Conservation (phyloP, 2,888 invertebrate genomes). For the Catocala nupta region DNA sequence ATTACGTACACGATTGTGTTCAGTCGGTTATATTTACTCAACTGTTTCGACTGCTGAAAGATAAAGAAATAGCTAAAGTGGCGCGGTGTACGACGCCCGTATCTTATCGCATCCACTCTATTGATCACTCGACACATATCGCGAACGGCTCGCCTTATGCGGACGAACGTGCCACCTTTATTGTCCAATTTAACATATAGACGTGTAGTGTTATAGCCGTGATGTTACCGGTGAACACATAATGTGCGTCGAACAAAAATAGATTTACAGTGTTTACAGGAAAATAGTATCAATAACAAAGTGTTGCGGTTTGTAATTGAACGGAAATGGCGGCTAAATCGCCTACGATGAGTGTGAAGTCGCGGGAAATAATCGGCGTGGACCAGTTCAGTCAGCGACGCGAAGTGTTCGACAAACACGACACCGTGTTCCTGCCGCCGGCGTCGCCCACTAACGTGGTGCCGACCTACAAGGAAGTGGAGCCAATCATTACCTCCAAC, state of each 20-base stretch:
- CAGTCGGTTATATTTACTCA: slow-evolving; percentile 83
- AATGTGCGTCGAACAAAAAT: slow-evolving; percentile 84
- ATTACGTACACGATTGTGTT: slow-evolving; percentile 81
- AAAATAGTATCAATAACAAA: slow-evolving; percentile 85
- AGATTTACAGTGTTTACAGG: slow-evolving; percentile 84
- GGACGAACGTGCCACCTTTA: slow-evolving; percentile 82
- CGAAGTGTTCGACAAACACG: slow-evolving; percentile 84
- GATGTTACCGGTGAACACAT: slow-evolving; percentile 86
- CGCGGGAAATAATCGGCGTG: slow-evolving; percentile 83
- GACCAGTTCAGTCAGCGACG: slow-evolving; percentile 85
- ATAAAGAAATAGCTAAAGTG: slow-evolving; percentile 82
- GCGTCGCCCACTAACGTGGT: slow-evolving; percentile 68
- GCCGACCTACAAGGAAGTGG: slow-evolving; percentile 70
- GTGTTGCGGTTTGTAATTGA: slow-evolving; percentile 86
- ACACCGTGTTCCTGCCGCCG: slow-evolving; percentile 81
- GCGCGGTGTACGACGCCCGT: slow-evolving; percentile 74
- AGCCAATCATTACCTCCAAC: slow-evolving; percentile 79
- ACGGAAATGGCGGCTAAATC: slow-evolving; percentile 84
- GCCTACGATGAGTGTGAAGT: slow-evolving; percentile 82
- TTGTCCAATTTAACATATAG: slow-evolving; percentile 81
- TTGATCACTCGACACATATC: slow-evolving; percentile 85
- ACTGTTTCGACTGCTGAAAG: slow-evolving; percentile 83
- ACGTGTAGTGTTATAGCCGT: slow-evolving; percentile 78
- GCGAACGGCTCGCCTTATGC: slow-evolving; percentile 82
- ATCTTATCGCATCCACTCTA: slow-evolving; percentile 84